Conservation (phyloP, 2,797 vertebrate species). For the Eleutherodactylus coqui region DNA sequence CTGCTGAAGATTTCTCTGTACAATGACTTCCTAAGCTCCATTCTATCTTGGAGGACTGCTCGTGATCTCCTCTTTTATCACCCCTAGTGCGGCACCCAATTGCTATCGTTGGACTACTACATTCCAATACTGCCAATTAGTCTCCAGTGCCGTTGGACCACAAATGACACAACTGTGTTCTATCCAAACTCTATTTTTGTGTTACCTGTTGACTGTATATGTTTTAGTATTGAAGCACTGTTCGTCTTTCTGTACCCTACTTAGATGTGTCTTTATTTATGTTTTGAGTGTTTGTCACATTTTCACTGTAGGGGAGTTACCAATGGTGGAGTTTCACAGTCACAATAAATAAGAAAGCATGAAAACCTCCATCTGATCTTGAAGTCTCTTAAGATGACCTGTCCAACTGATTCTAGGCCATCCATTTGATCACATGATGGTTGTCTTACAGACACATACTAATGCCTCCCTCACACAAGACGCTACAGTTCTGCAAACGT, state of each 20-base stretch:
- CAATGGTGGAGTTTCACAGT: constrained; percentile 1
- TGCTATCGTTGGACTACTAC: background rate
- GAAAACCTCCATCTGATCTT: background rate
- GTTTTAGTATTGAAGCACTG: constrained; percentile 26
- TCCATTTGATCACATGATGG: too few relatives aligned
- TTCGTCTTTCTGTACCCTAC: background rate
- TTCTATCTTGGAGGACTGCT: background rate
- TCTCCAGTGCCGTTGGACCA: background rate
- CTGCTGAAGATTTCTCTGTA: background rate
- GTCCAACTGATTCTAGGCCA: background rate
- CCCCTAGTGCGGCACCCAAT: background rate
- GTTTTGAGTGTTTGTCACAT: constrained; percentile 30
- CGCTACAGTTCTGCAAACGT: too few relatives aligned
- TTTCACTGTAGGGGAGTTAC: constrained; percentile 19
- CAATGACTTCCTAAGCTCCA: background rate
- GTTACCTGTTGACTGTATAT: background rate
- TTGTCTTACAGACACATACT: too few relatives aligned
- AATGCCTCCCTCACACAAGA: too few relatives aligned
- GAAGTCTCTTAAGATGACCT: background rate
- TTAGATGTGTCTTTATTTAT: background rate
- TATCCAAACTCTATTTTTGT: background rate
- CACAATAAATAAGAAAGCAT: constrained; percentile 45
- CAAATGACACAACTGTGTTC: background rate
- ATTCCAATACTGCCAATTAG: background rate
- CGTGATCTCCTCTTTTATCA: background rate